These are phyloP conservation scores for Synanthedon andrenaeformis DNA, from an alignment of 2,888 invertebrate species.

Conservation along the genomic window DNA sequence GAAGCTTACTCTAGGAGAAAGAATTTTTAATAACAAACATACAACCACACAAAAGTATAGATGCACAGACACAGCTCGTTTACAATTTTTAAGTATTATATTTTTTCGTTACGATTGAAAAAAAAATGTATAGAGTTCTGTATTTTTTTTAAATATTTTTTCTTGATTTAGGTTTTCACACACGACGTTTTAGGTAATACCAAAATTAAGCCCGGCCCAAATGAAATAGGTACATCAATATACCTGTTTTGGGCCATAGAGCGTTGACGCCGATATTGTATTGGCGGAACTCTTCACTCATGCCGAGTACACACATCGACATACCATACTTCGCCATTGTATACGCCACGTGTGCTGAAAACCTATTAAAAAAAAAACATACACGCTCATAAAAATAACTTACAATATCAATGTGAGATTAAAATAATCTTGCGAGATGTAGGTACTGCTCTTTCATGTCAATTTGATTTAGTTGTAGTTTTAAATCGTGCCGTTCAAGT, in stretches of 20 bases:
- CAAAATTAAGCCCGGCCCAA: too few relatives aligned
- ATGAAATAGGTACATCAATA: neutral
- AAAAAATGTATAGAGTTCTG: neutral
- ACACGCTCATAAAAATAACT: neutral
- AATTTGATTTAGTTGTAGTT: neutral
- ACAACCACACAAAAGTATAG: too few relatives aligned
- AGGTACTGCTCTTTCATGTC: too few relatives aligned
- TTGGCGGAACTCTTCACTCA: conserved; percentile 92
- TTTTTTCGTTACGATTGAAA: neutral
- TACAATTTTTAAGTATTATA: neutral
- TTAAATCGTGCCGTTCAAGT: too few relatives aligned
- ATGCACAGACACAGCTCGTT: too few relatives aligned
- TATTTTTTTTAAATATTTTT: neutral
- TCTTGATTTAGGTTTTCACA: too few relatives aligned
- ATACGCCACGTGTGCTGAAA: conserved; percentile 92
- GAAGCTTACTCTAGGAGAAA: too few relatives aligned
- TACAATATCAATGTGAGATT: too few relatives aligned
- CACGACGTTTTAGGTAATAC: too few relatives aligned
- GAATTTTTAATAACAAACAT: too few relatives aligned
- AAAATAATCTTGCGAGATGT: too few relatives aligned
- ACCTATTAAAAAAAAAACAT: conserved; percentile 44
- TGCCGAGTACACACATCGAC: conserved; percentile 98
- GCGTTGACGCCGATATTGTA: conserved; percentile 93
- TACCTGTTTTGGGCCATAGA: conserved; percentile 94
- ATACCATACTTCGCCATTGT: conserved; percentile 99